Base-by-base conservation (phyloP, 2,797 vertebrate species). In the Halcyon leucocephala region DNA sequence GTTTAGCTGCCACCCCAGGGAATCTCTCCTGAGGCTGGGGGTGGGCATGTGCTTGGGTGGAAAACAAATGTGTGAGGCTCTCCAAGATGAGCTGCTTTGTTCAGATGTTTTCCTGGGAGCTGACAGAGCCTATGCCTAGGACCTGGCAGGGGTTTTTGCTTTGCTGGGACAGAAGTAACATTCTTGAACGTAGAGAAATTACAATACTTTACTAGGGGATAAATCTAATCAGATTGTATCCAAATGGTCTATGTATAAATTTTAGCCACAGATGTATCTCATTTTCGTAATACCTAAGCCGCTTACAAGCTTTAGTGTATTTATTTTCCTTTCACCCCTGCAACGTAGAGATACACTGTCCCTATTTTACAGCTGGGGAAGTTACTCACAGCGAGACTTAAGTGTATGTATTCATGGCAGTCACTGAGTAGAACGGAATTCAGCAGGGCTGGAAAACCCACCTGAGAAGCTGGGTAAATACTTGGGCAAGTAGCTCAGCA, bases 281-380 rank as follows among this genome's bases (percentile, higher is more conserved):
- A 78, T 97, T 97, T 96, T 93, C 86, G 55, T 94, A 96, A 95
- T 97, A 89, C 93, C 84, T 80, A 87, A 95, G 79, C 93, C 21
- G 74, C 95, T 97, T 91, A 95, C 86, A 41, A 96, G 95, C 93
- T 93, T 97, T 91, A 64, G 49, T 0, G 0, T 65, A 95, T 97
- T 96, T 97, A 94, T 96, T 97, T 96, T 92, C 93, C 86, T 94
- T 96, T 93, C 89, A 70, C 74, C 84, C 77, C 81, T 85, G 84
- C 60, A 8, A 78, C 0, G 44, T 15, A 64, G 74, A 64, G 71
- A 80, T 20, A 80, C 92, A 87, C 92, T 91, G 86, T 93, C 90
- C 71, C 33, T 91, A 1, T 97, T 96, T 87, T 65, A 35, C 90
- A 92, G 84, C 95, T 90, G 90, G 81, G 89, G 86, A 95, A 95